phyloP scores from a whole-genome alignment of 2,113 vertebrate genomes.

The Haemorhous mexicanus region DNA sequence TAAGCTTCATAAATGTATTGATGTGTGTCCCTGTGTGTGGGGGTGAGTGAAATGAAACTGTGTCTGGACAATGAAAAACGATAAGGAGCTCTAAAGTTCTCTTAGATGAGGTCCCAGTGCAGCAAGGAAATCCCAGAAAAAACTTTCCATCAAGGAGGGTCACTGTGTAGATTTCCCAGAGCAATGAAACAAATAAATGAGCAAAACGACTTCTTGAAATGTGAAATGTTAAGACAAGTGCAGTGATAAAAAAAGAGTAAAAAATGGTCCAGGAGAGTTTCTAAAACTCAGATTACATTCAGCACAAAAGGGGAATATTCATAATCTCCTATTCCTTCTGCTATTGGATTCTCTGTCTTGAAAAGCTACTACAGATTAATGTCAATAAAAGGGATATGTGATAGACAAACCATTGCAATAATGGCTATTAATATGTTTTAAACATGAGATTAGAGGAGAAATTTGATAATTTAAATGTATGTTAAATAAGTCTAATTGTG shows the following conservation, averaged over 20 bases:
- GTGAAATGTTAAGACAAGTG: not conserved
- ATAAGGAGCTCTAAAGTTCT: not conserved
- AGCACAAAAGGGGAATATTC: not conserved
- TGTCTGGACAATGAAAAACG: not conserved
- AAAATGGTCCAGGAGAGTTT: not conserved
- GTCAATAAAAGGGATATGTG: not conserved
- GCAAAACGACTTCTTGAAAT: not conserved
- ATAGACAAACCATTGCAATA: not conserved
- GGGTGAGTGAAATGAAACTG: constrained; percentile 20
- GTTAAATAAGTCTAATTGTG: not conserved
- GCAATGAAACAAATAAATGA: not conserved
- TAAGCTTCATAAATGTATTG: constrained; percentile 38
- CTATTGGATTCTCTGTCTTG: not conserved
- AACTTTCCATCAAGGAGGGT: not conserved
- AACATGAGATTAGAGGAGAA: not conserved
- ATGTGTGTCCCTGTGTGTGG: not conserved
- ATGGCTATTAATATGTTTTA: not conserved
- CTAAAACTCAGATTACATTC: not conserved
- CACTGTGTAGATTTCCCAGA: not conserved
- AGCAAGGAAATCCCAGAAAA: not conserved
- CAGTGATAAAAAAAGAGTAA: not conserved
- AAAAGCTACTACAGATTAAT: not conserved
- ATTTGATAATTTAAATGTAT: not conserved
- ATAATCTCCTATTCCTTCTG: not conserved
- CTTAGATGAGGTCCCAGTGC: not conserved